Evolutionary conservation across 2,888 invertebrate species (phyloP).

Genomic region (Hydroisotoma schaefferi): DNA sequence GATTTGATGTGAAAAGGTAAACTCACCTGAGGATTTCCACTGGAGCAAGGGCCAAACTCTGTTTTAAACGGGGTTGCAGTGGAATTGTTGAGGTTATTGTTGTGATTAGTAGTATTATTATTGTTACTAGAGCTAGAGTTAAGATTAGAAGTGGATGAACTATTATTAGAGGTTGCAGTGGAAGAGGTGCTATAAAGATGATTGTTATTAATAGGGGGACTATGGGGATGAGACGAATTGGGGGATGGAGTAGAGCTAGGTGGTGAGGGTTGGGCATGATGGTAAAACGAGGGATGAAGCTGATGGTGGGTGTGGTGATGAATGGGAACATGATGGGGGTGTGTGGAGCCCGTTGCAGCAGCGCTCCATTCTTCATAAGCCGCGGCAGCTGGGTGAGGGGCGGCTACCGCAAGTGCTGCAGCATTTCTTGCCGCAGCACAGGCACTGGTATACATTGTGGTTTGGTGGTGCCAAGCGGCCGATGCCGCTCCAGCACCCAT

Average conservation of each 20-base stretch:
- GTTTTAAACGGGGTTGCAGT: conserved; percentile 46
- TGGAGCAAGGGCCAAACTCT: conserved; percentile 48
- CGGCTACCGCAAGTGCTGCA: conserved; percentile 22
- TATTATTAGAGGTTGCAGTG: conserved; percentile 28
- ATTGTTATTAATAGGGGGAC: conserved; percentile 33
- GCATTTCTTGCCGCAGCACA: conserved; percentile 40
- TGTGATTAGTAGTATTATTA: conserved; percentile 22
- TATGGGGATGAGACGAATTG: conserved; percentile 31
- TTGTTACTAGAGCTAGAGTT: no score
- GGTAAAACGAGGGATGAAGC: conserved; percentile 45
- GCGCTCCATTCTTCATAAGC: conserved; percentile 38
- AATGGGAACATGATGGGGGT: conserved; percentile 30
- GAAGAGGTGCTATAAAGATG: conserved; percentile 33
- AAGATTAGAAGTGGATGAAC: no score
- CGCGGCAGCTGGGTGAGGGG: conserved; percentile 19
- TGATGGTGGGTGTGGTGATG: conserved; percentile 25
- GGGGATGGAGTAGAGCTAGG: conserved; percentile 48
- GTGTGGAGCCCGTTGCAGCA: background rate
- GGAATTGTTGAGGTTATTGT: background rate
- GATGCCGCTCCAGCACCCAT: conserved; percentile 40
- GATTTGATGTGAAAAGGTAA: no score
- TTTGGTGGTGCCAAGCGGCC: conserved; percentile 37
- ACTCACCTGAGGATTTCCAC: conserved; percentile 46
- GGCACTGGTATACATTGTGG: conserved; percentile 43
- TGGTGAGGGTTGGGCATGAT: conserved; percentile 44